Percentiles rank a stretch among this genome's conserved stretches.
These are phyloP conservation scores for Serilophus lunatus DNA, from an alignment of 2,113 vertebrate genomes.

Conservation along the genomic window DNA sequence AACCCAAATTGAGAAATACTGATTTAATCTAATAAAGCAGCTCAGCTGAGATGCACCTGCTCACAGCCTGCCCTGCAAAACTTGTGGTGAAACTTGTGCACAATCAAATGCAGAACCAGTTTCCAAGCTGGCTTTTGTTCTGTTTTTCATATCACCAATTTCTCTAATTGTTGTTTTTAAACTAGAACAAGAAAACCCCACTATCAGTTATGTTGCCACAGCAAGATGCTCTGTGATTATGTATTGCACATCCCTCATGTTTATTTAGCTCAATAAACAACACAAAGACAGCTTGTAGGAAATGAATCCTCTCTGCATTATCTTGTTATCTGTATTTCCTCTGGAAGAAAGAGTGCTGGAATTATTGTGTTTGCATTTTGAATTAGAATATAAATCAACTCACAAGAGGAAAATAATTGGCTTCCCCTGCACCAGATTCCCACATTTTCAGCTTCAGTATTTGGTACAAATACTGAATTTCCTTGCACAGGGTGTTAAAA, in stretches of 20 bases:
- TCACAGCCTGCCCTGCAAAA: not conserved
- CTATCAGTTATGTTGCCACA: not conserved
- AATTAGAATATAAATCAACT: not conserved
- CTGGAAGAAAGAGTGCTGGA: not conserved
- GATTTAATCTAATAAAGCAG: not conserved
- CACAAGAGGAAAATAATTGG: not conserved
- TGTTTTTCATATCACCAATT: not conserved
- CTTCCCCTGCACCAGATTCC: not conserved
- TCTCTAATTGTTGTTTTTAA: not conserved
- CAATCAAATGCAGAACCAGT: not conserved
- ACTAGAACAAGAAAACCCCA: not conserved
- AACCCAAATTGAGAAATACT: not conserved
- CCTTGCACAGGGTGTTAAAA: not conserved
- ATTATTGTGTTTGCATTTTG: not conserved
- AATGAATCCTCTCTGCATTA: conserved; percentile 19
- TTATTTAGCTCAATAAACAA: conserved; percentile 3
- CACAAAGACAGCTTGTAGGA: conserved; percentile 12
- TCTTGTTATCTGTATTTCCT: not conserved
- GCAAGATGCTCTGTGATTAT: conserved; percentile 6
- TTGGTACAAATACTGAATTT: not conserved
- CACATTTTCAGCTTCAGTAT: not conserved
- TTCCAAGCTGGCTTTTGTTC: not conserved
- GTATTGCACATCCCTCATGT: not conserved
- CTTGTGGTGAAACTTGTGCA: not conserved
- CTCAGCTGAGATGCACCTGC: not conserved